Conservation (phyloP, 2,888 invertebrate genomes). For the Chydorus sphaericus region DNA sequence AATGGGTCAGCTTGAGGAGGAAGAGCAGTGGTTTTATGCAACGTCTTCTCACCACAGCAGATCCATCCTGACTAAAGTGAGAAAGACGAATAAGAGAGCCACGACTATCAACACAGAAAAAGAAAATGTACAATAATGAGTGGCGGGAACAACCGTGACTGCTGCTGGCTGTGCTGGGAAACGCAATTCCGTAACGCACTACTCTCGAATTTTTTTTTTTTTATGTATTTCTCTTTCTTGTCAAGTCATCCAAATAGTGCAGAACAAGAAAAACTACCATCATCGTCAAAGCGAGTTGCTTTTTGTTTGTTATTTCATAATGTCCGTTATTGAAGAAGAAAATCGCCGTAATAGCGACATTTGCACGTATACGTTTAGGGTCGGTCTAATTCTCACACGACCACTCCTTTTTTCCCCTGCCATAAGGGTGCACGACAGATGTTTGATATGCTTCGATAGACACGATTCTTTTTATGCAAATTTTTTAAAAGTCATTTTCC, state of each 20-base stretch:
- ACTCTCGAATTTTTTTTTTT: no score
- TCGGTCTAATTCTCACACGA: background rate
- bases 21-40: background rate
- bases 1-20: background rate
- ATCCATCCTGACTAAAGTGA: constrained; percentile 3
- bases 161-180: no score
- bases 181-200: no score
- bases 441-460: background rate
- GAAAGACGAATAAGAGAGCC: background rate
- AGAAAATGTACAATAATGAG: background rate
- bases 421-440: background rate
- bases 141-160: background rate
- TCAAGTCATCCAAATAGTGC: no score
- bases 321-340: no score
- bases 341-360: no score
- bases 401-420: background rate
- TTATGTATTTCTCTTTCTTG: no score
- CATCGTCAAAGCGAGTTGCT: no score
- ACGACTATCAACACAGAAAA: background rate
- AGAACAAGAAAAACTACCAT: no score
- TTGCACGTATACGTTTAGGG: background rate
- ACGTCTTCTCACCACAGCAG: constrained; percentile 2
- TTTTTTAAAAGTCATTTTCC: no score
- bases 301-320: no score
- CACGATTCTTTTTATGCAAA: no score